These are phyloP conservation scores for Heteromurus nitidus DNA, from an alignment of 2,888 invertebrate genomes.

Conservation along the genomic window DNA sequence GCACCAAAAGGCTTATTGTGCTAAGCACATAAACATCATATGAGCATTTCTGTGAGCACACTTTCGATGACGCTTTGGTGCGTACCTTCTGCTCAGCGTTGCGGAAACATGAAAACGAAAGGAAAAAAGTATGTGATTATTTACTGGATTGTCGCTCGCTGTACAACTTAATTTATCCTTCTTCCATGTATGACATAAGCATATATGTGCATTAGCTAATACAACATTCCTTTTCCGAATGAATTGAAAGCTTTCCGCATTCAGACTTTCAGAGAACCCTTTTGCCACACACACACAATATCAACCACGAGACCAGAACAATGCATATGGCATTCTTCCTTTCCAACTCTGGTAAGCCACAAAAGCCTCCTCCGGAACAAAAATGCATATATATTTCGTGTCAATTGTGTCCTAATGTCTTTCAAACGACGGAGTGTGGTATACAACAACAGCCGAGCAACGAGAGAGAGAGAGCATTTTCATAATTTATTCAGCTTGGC, in stretches of 20 bases:
- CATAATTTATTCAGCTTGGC: constrained; percentile 45
- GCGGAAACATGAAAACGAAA: constrained; percentile 2
- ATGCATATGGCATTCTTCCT: background rate
- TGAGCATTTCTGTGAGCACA: background rate
- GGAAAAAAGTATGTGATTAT: constrained; percentile 2
- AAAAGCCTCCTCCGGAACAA: background rate
- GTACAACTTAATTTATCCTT: background rate
- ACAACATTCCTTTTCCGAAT: no score
- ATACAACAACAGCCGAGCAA: background rate
- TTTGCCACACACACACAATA: background rate
- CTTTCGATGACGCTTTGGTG: no score
- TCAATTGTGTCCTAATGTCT: no score
- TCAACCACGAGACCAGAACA: background rate
- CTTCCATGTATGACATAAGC: background rate
- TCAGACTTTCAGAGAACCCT: background rate
- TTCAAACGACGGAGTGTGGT: background rate
- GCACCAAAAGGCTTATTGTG: background rate
- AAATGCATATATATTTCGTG: background rate
- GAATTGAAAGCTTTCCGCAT: no score
- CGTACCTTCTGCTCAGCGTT: no score
- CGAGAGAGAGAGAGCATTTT: constrained; percentile 16
- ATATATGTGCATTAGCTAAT: no score
- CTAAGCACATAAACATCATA: background rate
- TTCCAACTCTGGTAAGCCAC: background rate
- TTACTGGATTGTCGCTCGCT: background rate